Evolutionary conservation across 1,140 invertebrate genomes (phyloP).

Genomic region (Aphaenogaster ashmeadi): DNA sequence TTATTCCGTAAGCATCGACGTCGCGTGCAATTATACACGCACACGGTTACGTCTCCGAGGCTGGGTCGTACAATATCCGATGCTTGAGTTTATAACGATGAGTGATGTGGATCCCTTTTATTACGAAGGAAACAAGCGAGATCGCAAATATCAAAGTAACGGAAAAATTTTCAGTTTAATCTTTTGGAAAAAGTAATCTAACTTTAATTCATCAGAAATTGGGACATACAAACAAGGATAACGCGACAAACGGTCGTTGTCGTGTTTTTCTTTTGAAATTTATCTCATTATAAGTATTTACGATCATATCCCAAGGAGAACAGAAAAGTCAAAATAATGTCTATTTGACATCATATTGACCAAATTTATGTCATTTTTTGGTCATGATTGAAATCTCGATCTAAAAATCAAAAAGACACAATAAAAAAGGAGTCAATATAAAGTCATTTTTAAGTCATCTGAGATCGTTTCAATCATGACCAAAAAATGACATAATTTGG

Average conservation of each 20-base stretch:
- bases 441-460: too few species aligned
- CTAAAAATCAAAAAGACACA: too few species aligned
- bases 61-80: slow-evolving; percentile 16
- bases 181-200: neutral
- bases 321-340: too few species aligned
- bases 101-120: neutral
- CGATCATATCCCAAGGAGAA: too few species aligned
- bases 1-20: slow-evolving; percentile 41
- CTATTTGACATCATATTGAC: too few species aligned
- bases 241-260: neutral
- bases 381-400: neutral
- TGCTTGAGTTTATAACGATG: slow-evolving; percentile 35
- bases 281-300: neutral
- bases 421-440: too few species aligned
- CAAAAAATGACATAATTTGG: too few species aligned
- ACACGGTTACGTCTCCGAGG: neutral
- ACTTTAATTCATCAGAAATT: neutral
- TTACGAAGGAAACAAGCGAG: neutral
- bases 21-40: slow-evolving; percentile 31
- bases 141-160: neutral
- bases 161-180: slow-evolving; percentile 14
- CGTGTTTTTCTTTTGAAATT: neutral
- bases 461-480: too few species aligned
- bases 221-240: neutral
- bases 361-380: too few species aligned